Conservation (phyloP, 2,113 vertebrate genomes). For the Pardalotus punctatus region DNA sequence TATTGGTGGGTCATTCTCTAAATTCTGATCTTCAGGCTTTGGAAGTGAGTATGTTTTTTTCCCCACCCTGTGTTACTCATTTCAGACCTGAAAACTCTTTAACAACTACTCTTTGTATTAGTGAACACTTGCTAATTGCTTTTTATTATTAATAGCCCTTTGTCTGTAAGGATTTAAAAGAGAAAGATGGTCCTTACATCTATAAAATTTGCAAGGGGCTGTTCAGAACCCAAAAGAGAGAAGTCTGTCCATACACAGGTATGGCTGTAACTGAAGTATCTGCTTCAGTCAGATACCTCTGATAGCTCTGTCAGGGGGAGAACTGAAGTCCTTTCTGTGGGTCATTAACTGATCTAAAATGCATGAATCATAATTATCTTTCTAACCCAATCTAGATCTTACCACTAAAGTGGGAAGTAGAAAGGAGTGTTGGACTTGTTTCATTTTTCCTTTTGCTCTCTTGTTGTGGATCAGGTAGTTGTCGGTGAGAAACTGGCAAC, state of each 20-base stretch:
- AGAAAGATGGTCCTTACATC: not conserved
- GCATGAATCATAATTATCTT: not conserved
- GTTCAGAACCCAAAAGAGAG: not conserved
- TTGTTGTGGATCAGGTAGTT: not conserved
- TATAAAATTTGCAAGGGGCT: not conserved
- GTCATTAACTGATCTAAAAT: not conserved
- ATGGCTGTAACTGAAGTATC: not conserved
- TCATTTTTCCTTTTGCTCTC: not conserved
- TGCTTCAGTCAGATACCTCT: not conserved
- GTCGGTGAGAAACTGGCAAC: not conserved
- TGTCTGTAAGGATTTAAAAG: not conserved
- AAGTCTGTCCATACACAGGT: not conserved
- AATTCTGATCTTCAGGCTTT: constrained; percentile 83
- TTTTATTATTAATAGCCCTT: not conserved
- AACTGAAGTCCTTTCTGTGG: not conserved
- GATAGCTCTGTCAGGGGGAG: not conserved
- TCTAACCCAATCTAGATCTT: not conserved
- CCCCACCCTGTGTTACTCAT: not conserved
- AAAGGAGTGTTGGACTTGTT: not conserved
- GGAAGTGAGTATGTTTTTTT: constrained; percentile 73
- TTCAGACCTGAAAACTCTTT: not conserved
- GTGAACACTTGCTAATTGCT: not conserved
- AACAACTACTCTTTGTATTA: not conserved
- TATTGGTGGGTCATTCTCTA: constrained; percentile 90
- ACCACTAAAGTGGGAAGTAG: not conserved